Evolutionary conservation across 2,797 vertebrate species (phyloP).

Genomic region (Novumbra hubbsi): DNA sequence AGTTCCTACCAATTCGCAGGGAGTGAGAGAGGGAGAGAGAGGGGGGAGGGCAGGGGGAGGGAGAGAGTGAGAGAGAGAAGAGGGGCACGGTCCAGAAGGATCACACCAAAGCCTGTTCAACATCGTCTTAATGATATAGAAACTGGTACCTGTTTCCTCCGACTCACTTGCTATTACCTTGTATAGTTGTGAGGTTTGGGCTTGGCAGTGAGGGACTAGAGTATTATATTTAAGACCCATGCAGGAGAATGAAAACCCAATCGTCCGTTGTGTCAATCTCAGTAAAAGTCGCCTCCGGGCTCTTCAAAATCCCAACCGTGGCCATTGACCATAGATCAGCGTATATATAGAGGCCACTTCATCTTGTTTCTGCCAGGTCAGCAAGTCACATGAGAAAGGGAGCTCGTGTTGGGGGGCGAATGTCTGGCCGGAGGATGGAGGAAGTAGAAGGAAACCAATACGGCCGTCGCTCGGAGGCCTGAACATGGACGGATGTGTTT

Average conservation of each 20-base stretch:
- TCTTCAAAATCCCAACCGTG: neutral
- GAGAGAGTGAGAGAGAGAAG: conserved; percentile 58
- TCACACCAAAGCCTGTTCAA: conserved; percentile 40
- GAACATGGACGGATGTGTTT: conserved; percentile 43
- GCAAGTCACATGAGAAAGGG: conserved; percentile 1
- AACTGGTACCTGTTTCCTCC: no score
- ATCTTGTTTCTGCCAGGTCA: neutral
- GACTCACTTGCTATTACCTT: no score
- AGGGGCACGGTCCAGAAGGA: conserved; percentile 27
- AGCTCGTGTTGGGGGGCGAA: conserved; percentile 4
- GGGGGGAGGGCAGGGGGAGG: conserved; percentile 56
- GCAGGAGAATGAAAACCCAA: neutral
- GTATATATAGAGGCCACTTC: neutral
- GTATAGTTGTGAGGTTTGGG: no score
- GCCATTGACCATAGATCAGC: neutral
- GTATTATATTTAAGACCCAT: neutral
- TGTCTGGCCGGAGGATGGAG: conserved; percentile 15
- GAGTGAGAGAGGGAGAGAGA: conserved; percentile 60
- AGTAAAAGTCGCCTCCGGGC: no score
- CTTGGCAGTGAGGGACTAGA: no score
- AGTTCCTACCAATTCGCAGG: conserved; percentile 67
- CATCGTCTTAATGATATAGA: neutral
- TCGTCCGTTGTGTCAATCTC: no score
- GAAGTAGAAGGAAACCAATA: conserved; percentile 35
- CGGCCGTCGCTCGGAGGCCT: conserved; percentile 29